Percentiles rank a stretch among this genome's conserved stretches.
Evolutionary conservation across 2,113 vertebrate species (phyloP).

Genomic region (Cromileptes altivelis): DNA sequence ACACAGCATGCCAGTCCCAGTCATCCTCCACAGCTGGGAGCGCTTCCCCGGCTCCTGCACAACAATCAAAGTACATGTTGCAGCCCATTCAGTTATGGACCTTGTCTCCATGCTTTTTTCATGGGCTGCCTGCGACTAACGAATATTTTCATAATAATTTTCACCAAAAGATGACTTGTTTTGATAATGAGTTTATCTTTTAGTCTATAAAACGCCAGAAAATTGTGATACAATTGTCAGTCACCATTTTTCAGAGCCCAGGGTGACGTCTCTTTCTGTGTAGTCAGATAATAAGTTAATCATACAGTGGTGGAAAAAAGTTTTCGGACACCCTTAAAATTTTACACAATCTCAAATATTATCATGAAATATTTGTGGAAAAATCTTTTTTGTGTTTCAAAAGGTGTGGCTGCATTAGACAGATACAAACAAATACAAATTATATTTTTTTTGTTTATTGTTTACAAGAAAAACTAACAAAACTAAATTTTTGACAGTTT

Average conservation of each 20-base stretch:
- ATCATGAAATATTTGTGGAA: no score
- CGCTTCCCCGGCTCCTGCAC: conserved; percentile 96
- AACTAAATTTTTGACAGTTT: no score
- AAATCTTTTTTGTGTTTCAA: no score
- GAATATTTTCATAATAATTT: not conserved
- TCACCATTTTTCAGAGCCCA: not conserved
- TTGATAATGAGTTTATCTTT: not conserved
- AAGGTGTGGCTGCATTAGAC: no score
- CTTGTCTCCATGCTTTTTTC: not conserved
- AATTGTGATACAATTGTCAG: not conserved
- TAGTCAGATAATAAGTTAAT: not conserved
- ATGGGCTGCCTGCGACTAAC: not conserved
- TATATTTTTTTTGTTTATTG: no score
- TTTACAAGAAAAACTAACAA: no score
- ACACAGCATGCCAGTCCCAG: conserved; percentile 90
- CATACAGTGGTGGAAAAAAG: no score
- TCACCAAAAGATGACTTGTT: not conserved
- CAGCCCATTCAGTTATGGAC: not conserved
- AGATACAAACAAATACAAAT: no score
- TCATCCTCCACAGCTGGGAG: conserved; percentile 98
- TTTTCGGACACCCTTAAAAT: no score
- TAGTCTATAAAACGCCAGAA: not conserved
- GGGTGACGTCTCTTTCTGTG: not conserved
- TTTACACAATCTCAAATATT: no score
- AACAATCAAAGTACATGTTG: not conserved